Evolutionary conservation across 2,113 vertebrate species (phyloP), one percentile per base, ranked within the genome.

Genomic region (pig (Sus scrofa)): DNA sequence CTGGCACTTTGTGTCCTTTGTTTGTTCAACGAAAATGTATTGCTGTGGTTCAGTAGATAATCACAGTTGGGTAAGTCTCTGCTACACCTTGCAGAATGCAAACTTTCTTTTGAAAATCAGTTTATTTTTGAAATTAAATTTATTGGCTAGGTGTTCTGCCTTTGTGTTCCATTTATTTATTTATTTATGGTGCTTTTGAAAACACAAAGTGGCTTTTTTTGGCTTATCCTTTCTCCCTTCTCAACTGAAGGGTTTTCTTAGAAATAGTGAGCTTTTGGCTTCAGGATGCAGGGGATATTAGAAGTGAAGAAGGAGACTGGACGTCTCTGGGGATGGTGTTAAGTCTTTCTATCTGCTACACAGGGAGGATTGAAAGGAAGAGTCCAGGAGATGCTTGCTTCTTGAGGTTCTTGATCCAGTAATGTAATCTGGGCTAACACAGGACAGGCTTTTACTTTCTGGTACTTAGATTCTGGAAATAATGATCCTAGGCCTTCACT

Each of bases 21-120:
- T 60, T 86, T 60, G 12, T 94, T 83, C 94, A 87, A 87, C 65
- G 91, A 30, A 88, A 75, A 86, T 71, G 18, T 16, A n/a, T 68
- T 62, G 24, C 34, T 11, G 7, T 3, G 14, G 16, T 68, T 70
- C 44, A 39, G n/a, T 32, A 22, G 19, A 26, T 4, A 32, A 9
- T 62, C 13, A 56, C 20, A 65, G 89, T 63, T 32, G 39, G 16
- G 1, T 32, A 54, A 89, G 54, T 79, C 18, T 65, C 27, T 74
- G 26, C 0, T 89, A 75, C 56, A 34, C 63, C 73, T 79, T 78
- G 12, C 27, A 34, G 24, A 91, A 74, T 15, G 39, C 6, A 39
- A 19, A 74, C 19, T 73, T 91, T 56, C 6, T 73, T 83, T 83
- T 78, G 9, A 74, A 60, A 95, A 30, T 44, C 71, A 63, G 24